Evolutionary conservation across 2,113 vertebrate species (phyloP).

Genomic region (Melanerpes aurifrons): DNA sequence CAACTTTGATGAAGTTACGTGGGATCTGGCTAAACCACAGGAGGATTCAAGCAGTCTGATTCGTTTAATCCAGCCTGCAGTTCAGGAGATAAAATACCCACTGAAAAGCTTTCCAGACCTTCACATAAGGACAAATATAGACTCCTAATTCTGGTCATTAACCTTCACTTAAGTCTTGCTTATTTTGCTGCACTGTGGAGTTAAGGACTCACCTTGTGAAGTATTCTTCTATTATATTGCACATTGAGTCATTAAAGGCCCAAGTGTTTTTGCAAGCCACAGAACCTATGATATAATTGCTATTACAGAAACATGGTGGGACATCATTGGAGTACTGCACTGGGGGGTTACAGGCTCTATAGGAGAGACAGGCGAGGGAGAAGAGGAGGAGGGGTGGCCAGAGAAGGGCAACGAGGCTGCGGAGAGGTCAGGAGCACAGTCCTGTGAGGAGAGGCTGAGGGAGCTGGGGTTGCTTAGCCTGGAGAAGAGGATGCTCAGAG

Average conservation of each 20-base stretch:
- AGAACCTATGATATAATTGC: neutral
- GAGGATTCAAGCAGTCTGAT: rapidly evolving
- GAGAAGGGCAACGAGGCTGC: too few relatives aligned
- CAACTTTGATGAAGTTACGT: neutral
- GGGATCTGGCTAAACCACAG: neutral
- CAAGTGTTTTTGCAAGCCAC: neutral
- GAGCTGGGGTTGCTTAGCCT: too few relatives aligned
- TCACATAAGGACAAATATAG: neutral
- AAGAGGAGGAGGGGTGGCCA: too few relatives aligned
- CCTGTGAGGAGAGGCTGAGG: too few relatives aligned
- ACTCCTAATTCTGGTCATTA: neutral
- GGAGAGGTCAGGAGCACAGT: too few relatives aligned
- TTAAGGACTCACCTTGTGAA: neutral
- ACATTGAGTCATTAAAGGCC: neutral
- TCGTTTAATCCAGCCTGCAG: neutral
- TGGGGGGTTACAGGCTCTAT: too few relatives aligned
- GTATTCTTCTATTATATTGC: neutral
- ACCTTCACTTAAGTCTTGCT: neutral
- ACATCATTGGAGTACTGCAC: too few relatives aligned
- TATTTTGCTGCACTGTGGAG: neutral
- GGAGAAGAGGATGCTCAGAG: too few relatives aligned
- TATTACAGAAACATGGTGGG: too few relatives aligned
- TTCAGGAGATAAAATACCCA: neutral
- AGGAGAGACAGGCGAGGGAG: too few relatives aligned
- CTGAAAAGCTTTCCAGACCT: neutral